Evolutionary conservation across 2,113 vertebrate species (phyloP), one percentile per base, ranked within the genome.

Genomic region (Hippopotamus amphibius): DNA sequence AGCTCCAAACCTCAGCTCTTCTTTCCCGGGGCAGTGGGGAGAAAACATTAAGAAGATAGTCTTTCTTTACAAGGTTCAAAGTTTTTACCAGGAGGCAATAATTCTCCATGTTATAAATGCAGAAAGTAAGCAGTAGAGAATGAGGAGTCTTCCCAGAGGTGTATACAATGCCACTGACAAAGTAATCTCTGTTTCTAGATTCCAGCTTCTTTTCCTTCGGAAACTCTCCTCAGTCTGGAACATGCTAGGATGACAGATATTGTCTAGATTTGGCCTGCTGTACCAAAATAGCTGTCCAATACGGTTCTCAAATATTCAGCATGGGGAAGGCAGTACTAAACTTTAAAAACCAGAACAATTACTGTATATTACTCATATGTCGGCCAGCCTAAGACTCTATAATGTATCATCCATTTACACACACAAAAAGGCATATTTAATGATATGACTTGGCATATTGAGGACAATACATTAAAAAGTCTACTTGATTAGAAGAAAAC

Each of bases 301-400:
- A 87, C 55, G 30, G 8, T 59, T 83, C 55, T 50, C 91, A 94
- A 63, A 86, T 92, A 92, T 22, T 93, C 61, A 88, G n/a, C 37
- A 33, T 28, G 12, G 33, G 30, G 33, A 88, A 57, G 65, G 15
- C 5, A 92, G 53, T 46, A 80, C 13, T 66, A 46, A 76, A 84
- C 22, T 57, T 37, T 1, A 65, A 88, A 88, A 88, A 43, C 9
- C 37, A 81, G 26, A 72, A 57, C 1, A 13, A 37, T 43, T 55
- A 59, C 6, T 66, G 30, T 2, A 41, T 22, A 74, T 43, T 53
- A 50, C 6, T 50, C 16, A 61, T 11, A 17, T 37, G 33, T 59
- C 26, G 50, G 3, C 33, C 46, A 77, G 17, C 46, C 0, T 84
- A 79, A 68, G 41, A 4, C 19, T 48, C 55, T 59, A 3, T 66